Evolutionary conservation across 2,888 invertebrate genomes (phyloP), one percentile per base, ranked within the genome.

Genomic region (Branchipolynoe longqiensis): DNA sequence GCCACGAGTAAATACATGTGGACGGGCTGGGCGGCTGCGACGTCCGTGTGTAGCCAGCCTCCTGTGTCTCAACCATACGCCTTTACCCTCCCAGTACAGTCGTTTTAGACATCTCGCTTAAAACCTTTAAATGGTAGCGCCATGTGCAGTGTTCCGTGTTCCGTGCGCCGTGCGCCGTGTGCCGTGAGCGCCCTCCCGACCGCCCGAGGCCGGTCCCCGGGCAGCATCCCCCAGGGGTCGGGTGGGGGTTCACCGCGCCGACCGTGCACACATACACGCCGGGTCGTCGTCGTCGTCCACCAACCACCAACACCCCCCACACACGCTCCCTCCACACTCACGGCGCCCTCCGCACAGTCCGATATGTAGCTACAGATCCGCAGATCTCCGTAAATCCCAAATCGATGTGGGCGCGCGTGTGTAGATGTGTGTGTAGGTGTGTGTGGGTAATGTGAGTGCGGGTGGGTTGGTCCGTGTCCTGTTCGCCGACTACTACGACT

Each of bases 1-100:
- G 82, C 58, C 33, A 82, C 82, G 58, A 82, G 48, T 82, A 58
- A 54, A 54, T 56, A 58, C 82, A 82, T 82, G 82, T 82, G 82
- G 82, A 82, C 82, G 38, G 82, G 82, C 82, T 82, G 56, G 69
- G 69, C 69, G 33, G 69, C 36, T 33, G 69, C 69, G 69, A 69
- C 69, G 69, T 69, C 69, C 69, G 69, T 69, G 36, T 33, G 38
- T 69, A 6, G 69, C 33, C 69, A 36, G n/a, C 69, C 69, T 69
- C 36, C 69, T 38, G 33, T 69, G 69, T 69, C 69, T 69, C 36
- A 33, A 38, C n/a, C 69, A 69, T 69, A 38, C 64, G 64, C n/a
- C 69, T 18, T 69, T 25, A 31, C 69, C 69, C 69, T 69, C 69
- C 69, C 36, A 38, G 38, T 22, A 18, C 38, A 38, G 33, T 33